Percentiles rank a stretch among this genome's conserved stretches.
phyloP scores from a whole-genome alignment of 1,140 invertebrate genomes.

The Cheumatopsyche charites region DNA sequence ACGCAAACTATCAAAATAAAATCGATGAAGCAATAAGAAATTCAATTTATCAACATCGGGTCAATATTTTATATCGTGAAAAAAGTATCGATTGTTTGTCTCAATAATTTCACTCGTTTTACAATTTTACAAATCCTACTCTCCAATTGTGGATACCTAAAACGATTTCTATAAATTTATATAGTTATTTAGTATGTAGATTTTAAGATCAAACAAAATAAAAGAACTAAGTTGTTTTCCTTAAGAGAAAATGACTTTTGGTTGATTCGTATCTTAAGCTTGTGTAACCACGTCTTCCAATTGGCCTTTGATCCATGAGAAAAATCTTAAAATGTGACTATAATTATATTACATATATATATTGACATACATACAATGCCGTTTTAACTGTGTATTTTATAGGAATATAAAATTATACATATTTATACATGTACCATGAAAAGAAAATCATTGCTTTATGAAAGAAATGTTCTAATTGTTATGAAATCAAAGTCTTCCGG shows the following conservation, averaged over 20 bases:
- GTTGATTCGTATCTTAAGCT: conserved; percentile 33
- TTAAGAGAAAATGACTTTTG: neutral
- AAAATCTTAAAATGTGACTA: neutral
- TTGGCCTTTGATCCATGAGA: conserved; percentile 40
- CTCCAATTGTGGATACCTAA: too few species aligned
- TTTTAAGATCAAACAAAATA: conserved; percentile 20
- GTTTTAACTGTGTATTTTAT: conserved; percentile 20
- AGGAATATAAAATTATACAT: conserved; percentile 10
- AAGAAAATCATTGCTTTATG: conserved; percentile 18
- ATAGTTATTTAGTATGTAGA: conserved; percentile 46
- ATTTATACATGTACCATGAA: conserved; percentile 13
- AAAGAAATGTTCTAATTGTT: neutral
- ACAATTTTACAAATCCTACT: too few species aligned
- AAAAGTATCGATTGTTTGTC: too few species aligned
- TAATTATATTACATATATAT: too few species aligned
- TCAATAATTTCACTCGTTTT: too few species aligned
- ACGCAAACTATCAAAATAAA: too few species aligned
- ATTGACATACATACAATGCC: neutral
- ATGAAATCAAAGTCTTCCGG: conserved; percentile 28
- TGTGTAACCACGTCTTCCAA: conserved; percentile 43
- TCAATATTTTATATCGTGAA: too few species aligned
- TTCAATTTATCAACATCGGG: too few species aligned
- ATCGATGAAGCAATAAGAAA: too few species aligned
- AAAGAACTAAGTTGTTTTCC: conserved; percentile 20
- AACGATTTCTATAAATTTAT: too few species aligned